Evolutionary conservation across 2,888 invertebrate genomes (phyloP).

Genomic region (Pyrrhia umbra): DNA sequence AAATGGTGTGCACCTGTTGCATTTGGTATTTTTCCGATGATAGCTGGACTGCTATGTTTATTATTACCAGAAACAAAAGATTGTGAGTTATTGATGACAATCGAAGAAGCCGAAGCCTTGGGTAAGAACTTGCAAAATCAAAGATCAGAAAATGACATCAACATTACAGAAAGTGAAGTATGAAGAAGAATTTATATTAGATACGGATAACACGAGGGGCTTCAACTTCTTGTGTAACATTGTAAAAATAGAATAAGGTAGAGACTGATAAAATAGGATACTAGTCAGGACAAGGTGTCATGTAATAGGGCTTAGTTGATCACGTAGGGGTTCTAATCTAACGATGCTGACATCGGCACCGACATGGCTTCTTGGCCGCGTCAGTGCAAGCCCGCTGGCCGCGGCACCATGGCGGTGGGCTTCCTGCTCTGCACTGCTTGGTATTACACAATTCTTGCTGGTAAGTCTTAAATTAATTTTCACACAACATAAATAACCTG

Average conservation of each 20-base stretch:
- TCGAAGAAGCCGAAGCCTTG: constrained; percentile 93
- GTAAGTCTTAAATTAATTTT: constrained; percentile 66
- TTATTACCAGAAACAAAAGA: constrained; percentile 94
- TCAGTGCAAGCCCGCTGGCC: constrained; percentile 67
- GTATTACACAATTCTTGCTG: constrained; percentile 85
- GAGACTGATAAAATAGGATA: constrained; percentile 46
- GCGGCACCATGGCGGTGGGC: constrained; percentile 81
- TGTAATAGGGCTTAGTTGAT: constrained; percentile 73
- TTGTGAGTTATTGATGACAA: constrained; percentile 93
- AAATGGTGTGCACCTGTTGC: constrained; percentile 93
- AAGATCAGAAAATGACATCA: constrained; percentile 10
- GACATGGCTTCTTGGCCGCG: constrained; percentile 75
- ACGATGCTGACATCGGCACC: constrained; percentile 50
- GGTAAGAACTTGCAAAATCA: constrained; percentile 55
- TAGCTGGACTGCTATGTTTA: constrained; percentile 91
- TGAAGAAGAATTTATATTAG: constrained; percentile 1
- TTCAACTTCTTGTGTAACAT: constrained; percentile 4
- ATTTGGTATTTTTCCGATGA: constrained; percentile 92
- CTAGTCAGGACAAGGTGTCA: constrained; percentile 62
- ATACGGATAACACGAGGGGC: background rate
- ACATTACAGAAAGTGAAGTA: constrained; percentile 23
- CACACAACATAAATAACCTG: background rate
- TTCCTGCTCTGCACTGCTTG: constrained; percentile 82
- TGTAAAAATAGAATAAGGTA: constrained; percentile 23
- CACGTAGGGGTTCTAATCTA: constrained; percentile 84